A percentile compares a stretch with the other conserved stretches of the same genome.
phyloP scores from a whole-genome alignment of 2,888 invertebrate genomes.

The Acleris literana region DNA sequence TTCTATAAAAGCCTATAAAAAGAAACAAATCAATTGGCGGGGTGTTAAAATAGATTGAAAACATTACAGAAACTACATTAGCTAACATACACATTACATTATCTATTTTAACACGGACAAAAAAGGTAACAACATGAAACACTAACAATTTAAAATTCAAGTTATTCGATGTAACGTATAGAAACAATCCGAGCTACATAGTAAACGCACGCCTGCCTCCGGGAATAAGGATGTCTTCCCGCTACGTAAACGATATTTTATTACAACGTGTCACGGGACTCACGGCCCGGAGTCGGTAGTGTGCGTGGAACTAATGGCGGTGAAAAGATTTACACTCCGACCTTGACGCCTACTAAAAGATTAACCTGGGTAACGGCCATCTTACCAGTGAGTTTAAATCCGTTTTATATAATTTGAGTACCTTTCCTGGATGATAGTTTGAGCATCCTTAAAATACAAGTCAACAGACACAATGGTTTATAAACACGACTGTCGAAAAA shows the following conservation, averaged over 20 bases:
- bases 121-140: too few species aligned
- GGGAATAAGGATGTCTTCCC: slow-evolving; percentile 48
- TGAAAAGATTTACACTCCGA: slow-evolving; percentile 59
- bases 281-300: slow-evolving; percentile 50
- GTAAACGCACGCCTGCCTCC: slow-evolving; percentile 18
- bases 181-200: slow-evolving; percentile 14
- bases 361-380: slow-evolving; percentile 40
- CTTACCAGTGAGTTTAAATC: slow-evolving; percentile 35
- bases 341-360: slow-evolving; percentile 47
- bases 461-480: too few species aligned
- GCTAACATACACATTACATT: too few species aligned
- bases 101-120: too few species aligned
- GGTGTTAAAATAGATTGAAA: too few species aligned
- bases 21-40: too few species aligned
- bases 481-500: too few species aligned
- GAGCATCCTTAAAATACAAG: too few species aligned
- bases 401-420: slow-evolving; percentile 25
- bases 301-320: slow-evolving; percentile 62
- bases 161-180: slow-evolving; percentile 6
- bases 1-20: too few species aligned
- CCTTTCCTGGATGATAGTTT: neutral
- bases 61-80: too few species aligned
- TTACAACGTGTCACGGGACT: slow-evolving; percentile 45
- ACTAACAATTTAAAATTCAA: neutral
- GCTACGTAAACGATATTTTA: slow-evolving; percentile 53